A percentile compares a stretch with the other conserved stretches of the same genome.
Conservation (phyloP, 2,113 vertebrate species). For the Sigmodon hispidus region DNA sequence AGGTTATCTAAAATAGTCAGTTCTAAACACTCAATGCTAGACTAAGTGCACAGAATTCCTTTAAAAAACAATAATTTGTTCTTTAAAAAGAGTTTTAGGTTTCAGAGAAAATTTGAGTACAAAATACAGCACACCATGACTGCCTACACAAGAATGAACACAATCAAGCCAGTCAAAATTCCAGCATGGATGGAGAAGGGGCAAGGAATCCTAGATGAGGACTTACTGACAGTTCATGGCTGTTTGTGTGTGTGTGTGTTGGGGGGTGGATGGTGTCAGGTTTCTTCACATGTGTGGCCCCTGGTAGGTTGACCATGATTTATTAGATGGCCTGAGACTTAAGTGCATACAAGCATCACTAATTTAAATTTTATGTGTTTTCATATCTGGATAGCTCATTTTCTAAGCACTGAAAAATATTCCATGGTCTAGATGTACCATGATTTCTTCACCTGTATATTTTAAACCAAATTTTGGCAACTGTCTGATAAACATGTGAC, state of each 20-base stretch:
- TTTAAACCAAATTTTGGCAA: not conserved
- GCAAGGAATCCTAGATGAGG: not conserved
- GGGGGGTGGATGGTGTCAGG: rapidly evolving
- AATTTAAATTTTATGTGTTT: not conserved
- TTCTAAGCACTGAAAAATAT: not conserved
- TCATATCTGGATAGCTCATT: not conserved
- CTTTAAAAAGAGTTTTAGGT: slow-evolving; percentile 8
- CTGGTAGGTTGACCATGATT: not conserved
- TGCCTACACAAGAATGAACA: not conserved
- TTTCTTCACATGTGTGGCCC: not conserved
- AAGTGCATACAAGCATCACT: not conserved
- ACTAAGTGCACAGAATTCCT: not conserved
- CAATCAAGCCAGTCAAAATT: not conserved
- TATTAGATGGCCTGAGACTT: not conserved
- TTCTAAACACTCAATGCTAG: not conserved
- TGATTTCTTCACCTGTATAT: not conserved
- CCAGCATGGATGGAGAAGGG: not conserved
- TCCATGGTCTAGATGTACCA: not conserved
- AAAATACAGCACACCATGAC: not conserved
- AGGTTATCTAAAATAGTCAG: not conserved
- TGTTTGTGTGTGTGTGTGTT: not conserved
- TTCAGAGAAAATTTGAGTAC: not conserved
- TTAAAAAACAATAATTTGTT: not conserved
- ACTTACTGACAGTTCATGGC: not conserved
- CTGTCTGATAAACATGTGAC: not conserved